phyloP scores from a whole-genome alignment of 2,113 vertebrate species.

The human region GRCh38 chr21:31091501-31092000 shows the following conservation, averaged over 20 bases:
- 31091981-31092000: too few relatives aligned
- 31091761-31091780: not conserved
- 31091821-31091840: not conserved
- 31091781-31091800: not conserved
- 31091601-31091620: not conserved
- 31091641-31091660: not conserved
- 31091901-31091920: too few relatives aligned
- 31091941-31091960: fast-evolving
- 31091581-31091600: not conserved
- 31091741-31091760: not conserved
- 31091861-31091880: not conserved
- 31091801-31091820: not conserved
- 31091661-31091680: not conserved
- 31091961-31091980: too few relatives aligned
- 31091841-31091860: not conserved
- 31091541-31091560: not conserved
- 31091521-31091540: not conserved
- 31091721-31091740: not conserved
- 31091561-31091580: not conserved
- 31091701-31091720: not conserved
- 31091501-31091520: not conserved
- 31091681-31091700: not conserved
- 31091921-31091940: too few relatives aligned
- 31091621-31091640: not conserved
- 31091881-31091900: not conserved